Conservation (phyloP, 1,140 invertebrate genomes). For the Drosophila mayri region DNA sequence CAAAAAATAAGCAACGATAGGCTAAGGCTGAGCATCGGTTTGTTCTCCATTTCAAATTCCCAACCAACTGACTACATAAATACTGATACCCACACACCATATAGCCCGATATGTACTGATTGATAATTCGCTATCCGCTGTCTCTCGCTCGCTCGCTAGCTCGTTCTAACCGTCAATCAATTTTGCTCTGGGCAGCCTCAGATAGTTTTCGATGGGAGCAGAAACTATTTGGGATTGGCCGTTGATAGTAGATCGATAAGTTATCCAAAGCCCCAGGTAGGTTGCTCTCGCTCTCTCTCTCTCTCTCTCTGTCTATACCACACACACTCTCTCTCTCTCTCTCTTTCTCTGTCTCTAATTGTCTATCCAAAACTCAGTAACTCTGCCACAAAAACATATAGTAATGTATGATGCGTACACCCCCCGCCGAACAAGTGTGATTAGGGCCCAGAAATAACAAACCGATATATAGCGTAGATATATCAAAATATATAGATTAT, state of each 20-base stretch:
- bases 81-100: constrained; percentile 26
- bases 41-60: constrained; percentile 12
- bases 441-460: constrained; percentile 10
- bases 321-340: constrained; percentile 11
- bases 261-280: constrained; percentile 60
- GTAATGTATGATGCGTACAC: constrained; percentile 31
- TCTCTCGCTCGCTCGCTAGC: constrained; percentile 71
- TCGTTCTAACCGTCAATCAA: constrained; percentile 54
- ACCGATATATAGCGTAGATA: constrained; percentile 27
- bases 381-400: constrained; percentile 31
- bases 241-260: constrained; percentile 28
- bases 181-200: constrained; percentile 64
- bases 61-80: not conserved
- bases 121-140: constrained; percentile 55
- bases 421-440: constrained; percentile 16
- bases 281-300: constrained; percentile 55
- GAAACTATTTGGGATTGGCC: constrained; percentile 52
- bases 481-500: constrained; percentile 4
- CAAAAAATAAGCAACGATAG: not conserved
- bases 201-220: constrained; percentile 56
- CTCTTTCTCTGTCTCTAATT: constrained; percentile 20
- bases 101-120: constrained; percentile 40
- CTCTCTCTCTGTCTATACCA: constrained; percentile 23
- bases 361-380: constrained; percentile 21
- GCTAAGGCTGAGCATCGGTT: constrained; percentile 2